A percentile compares a stretch with the other conserved stretches of the same genome.
Evolutionary conservation across 2,797 vertebrate genomes (phyloP).

Genomic region (Myotis pilosus): DNA sequence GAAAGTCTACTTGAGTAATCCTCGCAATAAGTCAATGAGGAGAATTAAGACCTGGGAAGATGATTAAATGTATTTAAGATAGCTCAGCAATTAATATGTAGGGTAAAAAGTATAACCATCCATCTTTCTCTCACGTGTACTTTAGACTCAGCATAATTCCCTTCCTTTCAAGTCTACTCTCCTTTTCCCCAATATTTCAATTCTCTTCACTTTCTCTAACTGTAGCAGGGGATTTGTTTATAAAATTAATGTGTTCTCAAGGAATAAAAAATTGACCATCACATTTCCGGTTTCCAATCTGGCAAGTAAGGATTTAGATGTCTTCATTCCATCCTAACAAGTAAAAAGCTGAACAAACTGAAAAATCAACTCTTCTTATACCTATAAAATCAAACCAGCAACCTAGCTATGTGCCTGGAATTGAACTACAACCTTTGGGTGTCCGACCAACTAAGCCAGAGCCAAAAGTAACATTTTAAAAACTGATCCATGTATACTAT

Average conservation of each 20-base stretch:
- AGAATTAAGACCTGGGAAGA: not conserved
- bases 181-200: not conserved
- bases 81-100: not conserved
- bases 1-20: not conserved
- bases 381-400: not conserved
- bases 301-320: not conserved
- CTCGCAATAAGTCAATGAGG: not conserved
- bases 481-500: not conserved
- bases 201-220: not conserved
- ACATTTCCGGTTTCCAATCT: not conserved
- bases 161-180: not conserved
- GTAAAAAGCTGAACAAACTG: not conserved
- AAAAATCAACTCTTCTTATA: not conserved
- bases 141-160: not conserved
- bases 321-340: not conserved
- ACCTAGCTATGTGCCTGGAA: not conserved
- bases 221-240: not conserved
- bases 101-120: not conserved
- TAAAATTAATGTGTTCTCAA: not conserved
- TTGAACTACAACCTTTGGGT: not conserved
- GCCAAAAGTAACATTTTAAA: constrained; percentile 29
- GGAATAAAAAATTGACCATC: not conserved
- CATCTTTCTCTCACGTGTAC: not conserved
- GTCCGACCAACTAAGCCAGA: not conserved
- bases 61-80: not conserved